Conservation (phyloP, 2,888 invertebrate genomes). For the Perizoma flavofasciatum region DNA sequence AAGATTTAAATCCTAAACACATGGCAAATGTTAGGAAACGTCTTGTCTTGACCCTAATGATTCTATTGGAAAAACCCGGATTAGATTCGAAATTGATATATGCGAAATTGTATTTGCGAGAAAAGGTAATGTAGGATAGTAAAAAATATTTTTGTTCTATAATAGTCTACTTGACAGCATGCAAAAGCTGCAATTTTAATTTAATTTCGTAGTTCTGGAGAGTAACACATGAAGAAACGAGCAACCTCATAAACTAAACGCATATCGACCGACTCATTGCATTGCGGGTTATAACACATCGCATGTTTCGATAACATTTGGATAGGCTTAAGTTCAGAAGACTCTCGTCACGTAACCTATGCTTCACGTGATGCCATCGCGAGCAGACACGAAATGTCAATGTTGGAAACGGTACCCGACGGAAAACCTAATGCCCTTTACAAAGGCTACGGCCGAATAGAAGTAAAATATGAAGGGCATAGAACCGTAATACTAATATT, state of each 20-base stretch:
- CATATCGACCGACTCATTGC: too few relatives aligned
- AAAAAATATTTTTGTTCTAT: too few relatives aligned
- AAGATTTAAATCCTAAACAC: too few relatives aligned
- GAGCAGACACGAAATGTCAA: slow-evolving; percentile 50
- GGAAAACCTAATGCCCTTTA: slow-evolving; percentile 6
- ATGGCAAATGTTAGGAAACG: not conserved
- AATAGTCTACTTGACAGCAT: too few relatives aligned
- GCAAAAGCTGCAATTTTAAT: too few relatives aligned
- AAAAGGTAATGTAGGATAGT: too few relatives aligned
- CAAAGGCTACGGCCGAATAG: slow-evolving; percentile 3
- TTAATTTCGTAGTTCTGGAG: too few relatives aligned
- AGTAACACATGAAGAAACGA: too few relatives aligned
- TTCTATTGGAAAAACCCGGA: slow-evolving; percentile 5
- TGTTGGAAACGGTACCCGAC: slow-evolving; percentile 27
- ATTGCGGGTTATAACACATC: slow-evolving; percentile 26
- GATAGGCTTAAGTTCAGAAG: slow-evolving; percentile 32
- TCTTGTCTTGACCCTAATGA: slow-evolving; percentile 34
- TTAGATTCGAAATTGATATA: too few relatives aligned
- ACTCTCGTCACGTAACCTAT: slow-evolving; percentile 36
- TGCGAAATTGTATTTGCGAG: too few relatives aligned
- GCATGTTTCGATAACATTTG: slow-evolving; percentile 33
- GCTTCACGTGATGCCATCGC: slow-evolving; percentile 34
- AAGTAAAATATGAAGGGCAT: slow-evolving; percentile 3
- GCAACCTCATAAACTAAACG: too few relatives aligned
- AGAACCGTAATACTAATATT: too few relatives aligned